A percentile compares a stretch with the other conserved stretches of the same genome.
Conservation (phyloP, 2,888 invertebrate species). For the Periphyllus acericola region DNA sequence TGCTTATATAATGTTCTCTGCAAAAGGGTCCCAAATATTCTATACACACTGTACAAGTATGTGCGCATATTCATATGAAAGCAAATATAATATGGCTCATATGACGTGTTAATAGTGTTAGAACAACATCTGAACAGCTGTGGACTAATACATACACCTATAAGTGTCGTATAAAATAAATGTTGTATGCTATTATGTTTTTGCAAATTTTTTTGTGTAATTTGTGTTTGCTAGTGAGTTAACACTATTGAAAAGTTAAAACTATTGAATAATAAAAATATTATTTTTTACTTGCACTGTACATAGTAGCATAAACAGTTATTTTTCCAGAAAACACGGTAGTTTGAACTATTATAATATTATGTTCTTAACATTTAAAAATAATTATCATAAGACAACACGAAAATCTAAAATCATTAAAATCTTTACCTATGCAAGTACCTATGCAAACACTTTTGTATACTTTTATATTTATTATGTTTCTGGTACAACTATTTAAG, state of each 20-base stretch:
- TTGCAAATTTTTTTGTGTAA: not conserved
- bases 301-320: not conserved
- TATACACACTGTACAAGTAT: not conserved
- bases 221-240: not conserved
- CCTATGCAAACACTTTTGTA: not conserved
- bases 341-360: not conserved
- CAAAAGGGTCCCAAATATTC: too few species aligned
- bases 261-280: not conserved
- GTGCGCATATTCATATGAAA: slow-evolving; percentile 9
- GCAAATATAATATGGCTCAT: slow-evolving; percentile 15
- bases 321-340: not conserved
- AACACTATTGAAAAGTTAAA: not conserved
- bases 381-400: not conserved
- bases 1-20: too few species aligned
- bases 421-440: not conserved
- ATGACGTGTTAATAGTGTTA: not conserved
- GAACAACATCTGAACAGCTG: slow-evolving; percentile 46
- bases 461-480: not conserved
- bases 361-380: not conserved
- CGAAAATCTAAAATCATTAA: not conserved
- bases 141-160: slow-evolving; percentile 2
- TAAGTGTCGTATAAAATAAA: not conserved
- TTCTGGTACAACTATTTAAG: not conserved
- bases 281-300: not conserved
- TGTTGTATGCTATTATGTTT: slow-evolving; percentile 1